Evolutionary conservation across 2,113 vertebrate species (phyloP).

Genomic region (Takifugu bimaculatus): DNA sequence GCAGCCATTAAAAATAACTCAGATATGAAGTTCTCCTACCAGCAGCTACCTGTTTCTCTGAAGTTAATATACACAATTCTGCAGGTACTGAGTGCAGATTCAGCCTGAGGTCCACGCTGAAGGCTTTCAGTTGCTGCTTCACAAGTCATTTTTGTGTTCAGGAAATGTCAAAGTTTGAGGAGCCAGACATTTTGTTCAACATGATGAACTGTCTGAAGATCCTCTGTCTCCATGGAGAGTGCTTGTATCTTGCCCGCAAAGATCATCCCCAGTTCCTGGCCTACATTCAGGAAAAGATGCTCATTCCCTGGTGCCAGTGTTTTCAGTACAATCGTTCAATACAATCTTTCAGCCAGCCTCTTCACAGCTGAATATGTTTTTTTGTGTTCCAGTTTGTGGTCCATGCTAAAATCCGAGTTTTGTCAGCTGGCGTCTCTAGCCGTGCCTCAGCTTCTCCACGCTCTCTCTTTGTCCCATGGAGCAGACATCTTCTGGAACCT

Average conservation of each 20-base stretch:
- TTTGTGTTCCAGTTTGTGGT: slow-evolving; percentile 83
- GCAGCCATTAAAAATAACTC: slow-evolving; percentile 88
- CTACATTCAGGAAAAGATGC: slow-evolving; percentile 94
- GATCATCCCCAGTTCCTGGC: slow-evolving; percentile 93
- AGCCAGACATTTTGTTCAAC: slow-evolving; percentile 97
- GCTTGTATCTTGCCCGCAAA: slow-evolving; percentile 89
- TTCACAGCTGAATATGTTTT: slow-evolving; percentile 6
- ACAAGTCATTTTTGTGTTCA: slow-evolving; percentile 45
- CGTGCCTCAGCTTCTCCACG: slow-evolving; percentile 93
- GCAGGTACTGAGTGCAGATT: slow-evolving; percentile 78
- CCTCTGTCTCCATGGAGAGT: slow-evolving; percentile 93
- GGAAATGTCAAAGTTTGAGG: slow-evolving; percentile 98
- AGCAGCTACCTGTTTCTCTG: slow-evolving; percentile 92
- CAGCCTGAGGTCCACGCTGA: background rate
- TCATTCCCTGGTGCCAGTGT: slow-evolving; percentile 84
- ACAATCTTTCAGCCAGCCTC: background rate
- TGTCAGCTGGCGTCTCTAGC: slow-evolving; percentile 94
- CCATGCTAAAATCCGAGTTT: slow-evolving; percentile 93
- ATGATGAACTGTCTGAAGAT: slow-evolving; percentile 97
- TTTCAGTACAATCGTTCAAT: background rate
- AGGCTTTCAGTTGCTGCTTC: background rate
- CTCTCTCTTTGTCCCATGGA: slow-evolving; percentile 89
- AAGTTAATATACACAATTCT: slow-evolving; percentile 96
- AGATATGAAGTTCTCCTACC: slow-evolving; percentile 91
- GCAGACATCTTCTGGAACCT: slow-evolving; percentile 98